A percentile compares a stretch with the other conserved stretches of the same genome.
phyloP scores from a whole-genome alignment of 2,113 vertebrate species.

The Falco punctatus region DNA sequence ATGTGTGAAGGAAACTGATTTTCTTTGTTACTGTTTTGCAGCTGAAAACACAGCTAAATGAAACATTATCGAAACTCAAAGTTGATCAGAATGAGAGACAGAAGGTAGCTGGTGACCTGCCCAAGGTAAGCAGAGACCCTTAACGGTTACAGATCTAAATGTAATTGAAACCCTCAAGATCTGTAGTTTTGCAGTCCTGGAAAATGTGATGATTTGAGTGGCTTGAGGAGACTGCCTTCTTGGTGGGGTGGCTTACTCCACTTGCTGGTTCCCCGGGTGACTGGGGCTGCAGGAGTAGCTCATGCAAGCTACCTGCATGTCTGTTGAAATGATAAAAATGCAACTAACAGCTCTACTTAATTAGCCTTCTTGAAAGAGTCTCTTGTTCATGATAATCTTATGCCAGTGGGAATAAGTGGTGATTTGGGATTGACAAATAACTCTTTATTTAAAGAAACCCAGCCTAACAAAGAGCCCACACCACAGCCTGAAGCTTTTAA shows the following conservation, averaged over 20 bases:
- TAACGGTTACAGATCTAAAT: background rate
- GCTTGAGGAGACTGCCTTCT: background rate
- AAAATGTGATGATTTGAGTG: background rate
- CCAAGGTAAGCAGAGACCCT: slow-evolving; percentile 81
- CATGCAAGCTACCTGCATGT: background rate
- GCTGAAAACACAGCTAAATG: slow-evolving; percentile 91
- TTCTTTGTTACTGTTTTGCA: slow-evolving; percentile 71
- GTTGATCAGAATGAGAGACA: slow-evolving; percentile 87
- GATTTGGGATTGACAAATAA: background rate
- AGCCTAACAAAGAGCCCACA: background rate
- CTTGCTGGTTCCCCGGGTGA: background rate
- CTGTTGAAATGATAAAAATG: background rate
- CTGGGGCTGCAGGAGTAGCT: background rate
- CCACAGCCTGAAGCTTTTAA: background rate
- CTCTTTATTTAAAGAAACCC: background rate
- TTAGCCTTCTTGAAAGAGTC: background rate
- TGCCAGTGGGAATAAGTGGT: background rate
- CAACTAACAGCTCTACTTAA: background rate
- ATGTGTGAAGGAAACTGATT: background rate
- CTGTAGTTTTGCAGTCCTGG: background rate
- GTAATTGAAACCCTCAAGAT: background rate
- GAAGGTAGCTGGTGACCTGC: slow-evolving; percentile 88
- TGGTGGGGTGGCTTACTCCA: background rate
- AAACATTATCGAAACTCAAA: slow-evolving; percentile 88
- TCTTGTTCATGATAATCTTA: background rate